Conservation (phyloP, 2,797 vertebrate genomes). For the Selene dorsalis region DNA sequence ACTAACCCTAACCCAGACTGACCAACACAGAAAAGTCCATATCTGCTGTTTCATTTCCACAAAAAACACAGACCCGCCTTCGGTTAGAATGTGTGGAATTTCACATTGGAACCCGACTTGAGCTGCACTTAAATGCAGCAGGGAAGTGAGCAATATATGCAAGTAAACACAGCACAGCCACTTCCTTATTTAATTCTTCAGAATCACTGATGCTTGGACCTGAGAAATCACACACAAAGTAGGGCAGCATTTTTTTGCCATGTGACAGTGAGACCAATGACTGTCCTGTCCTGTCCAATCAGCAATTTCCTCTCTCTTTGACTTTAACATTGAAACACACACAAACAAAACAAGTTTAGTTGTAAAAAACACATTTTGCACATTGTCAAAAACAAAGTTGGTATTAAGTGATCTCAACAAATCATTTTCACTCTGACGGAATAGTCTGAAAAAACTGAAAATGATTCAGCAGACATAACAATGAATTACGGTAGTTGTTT, state of each 20-base stretch:
- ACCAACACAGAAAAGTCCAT: constrained; percentile 6
- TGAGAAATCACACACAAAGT: neutral
- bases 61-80: constrained; percentile 38
- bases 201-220: neutral
- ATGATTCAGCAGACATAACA: neutral
- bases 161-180: neutral
- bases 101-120: constrained; percentile 41
- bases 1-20: neutral
- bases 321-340: neutral
- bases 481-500: no score
- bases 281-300: neutral
- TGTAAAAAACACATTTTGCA: neutral
- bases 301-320: neutral
- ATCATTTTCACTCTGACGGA: neutral
- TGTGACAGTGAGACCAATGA: neutral
- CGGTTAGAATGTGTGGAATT: constrained; percentile 68
- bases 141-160: neutral
- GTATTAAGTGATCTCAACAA: no score
- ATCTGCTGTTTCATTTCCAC: constrained; percentile 45
- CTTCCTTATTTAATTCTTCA: neutral
- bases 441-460: neutral
- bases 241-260: neutral
- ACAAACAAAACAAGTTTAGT: neutral
- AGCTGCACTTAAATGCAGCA: constrained; percentile 21
- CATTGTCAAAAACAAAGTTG: neutral